Evolutionary conservation across 2,888 invertebrate genomes (phyloP), one percentile per base, ranked within the genome.

Genomic region (Pyrochroa serraticornis): DNA sequence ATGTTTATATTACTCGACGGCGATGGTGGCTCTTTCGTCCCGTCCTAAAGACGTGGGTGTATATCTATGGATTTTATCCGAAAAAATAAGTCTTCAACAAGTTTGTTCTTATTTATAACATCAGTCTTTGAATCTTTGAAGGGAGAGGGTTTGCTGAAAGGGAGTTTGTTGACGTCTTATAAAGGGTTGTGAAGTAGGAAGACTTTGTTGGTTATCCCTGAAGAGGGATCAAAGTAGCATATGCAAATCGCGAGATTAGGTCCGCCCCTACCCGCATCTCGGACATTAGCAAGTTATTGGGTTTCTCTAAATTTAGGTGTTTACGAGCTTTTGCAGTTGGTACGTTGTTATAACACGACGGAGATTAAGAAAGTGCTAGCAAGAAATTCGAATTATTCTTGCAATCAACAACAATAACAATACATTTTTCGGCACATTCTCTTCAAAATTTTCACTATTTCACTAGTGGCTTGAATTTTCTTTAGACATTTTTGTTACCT

Each of bases 1-100:
- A 72, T 71, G 73, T 73, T 72, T 71, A 71, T 70, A 69, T 68
- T 68, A 68, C 51, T 35, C 46, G 52, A 39, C 38, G 31, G 31
- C 13, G 31, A 14, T 22, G n/a, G 48, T 30, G 38, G 52, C 22
- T 22, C 22, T 22, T 22, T 22, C 52, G 53, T 36, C 53, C 54
- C 41, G 47, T 46, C 6, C 9, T 5, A 22, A 22, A 22, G 22
- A 22, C 22, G 22, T 22, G 22, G 22, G 5, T 22, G 22, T 22
- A 22, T 22, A 22, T 22, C 22, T 5, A 22, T 5, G 22, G 22
- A 22, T 22, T 22, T 22, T 22, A 2, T 22, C 5, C 22, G 5
- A 22, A 5, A 22, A 22, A 22, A 22, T 2, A 5, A 22, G 22
- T 22, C 5, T 2, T 2, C 22, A 5, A 22, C 22, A 5, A 22